Conservation (phyloP, 2,888 invertebrate genomes). For the Melinaea marsaeus region DNA sequence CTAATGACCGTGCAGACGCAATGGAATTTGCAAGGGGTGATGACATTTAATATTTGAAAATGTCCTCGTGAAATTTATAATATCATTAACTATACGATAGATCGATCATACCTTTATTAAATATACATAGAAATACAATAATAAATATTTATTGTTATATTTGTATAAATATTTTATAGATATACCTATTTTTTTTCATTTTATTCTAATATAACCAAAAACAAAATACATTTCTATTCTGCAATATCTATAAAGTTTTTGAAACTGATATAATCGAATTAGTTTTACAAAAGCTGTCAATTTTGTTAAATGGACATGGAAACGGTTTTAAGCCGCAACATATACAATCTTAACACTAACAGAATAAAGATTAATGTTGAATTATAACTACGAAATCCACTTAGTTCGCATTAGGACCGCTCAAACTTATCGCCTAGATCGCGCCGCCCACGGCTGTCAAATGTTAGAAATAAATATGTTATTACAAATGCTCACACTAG, state of each 20-base stretch:
- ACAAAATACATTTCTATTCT: too few species aligned
- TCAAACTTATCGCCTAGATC: slow-evolving; percentile 58
- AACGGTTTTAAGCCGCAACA: slow-evolving; percentile 31
- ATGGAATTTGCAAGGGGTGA: slow-evolving; percentile 28
- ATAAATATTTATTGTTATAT: background rate
- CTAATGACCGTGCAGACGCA: slow-evolving; percentile 47
- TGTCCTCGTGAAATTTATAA: background rate
- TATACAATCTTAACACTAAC: slow-evolving; percentile 34
- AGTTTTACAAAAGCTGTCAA: slow-evolving; percentile 1
- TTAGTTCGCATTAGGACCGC: slow-evolving; percentile 49
- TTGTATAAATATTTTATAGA: background rate
- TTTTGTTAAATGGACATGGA: slow-evolving; percentile 1
- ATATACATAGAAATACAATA: background rate
- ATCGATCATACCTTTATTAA: background rate
- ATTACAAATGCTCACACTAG: slow-evolving; percentile 69
- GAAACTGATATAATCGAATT: background rate
- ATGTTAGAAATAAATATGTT: slow-evolving; percentile 75
- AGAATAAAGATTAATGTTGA: background rate
- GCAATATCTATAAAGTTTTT: background rate
- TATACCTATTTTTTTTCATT: too few species aligned
- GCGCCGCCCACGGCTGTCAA: slow-evolving; percentile 73
- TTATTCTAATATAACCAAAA: too few species aligned
- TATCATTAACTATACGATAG: background rate
- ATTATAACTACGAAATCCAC: slow-evolving; percentile 3
- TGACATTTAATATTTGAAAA: slow-evolving; percentile 22